A percentile compares a stretch with the other conserved stretches of the same genome.
These are phyloP conservation scores for Actias luna DNA, from an alignment of 2,888 invertebrate species.

Conservation along the genomic window DNA sequence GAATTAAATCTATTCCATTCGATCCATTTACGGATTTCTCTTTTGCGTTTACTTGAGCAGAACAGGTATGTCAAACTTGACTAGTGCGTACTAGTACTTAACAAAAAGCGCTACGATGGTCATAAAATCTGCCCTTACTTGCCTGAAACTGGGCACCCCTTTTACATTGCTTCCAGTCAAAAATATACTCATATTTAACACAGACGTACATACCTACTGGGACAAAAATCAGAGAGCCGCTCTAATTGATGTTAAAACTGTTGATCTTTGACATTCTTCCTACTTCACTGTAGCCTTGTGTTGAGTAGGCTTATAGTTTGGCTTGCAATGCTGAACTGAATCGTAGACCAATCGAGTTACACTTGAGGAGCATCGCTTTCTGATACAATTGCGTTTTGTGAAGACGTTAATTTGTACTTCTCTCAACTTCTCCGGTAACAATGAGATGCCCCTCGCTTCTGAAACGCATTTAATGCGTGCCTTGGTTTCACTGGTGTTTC, in stretches of 20 bases:
- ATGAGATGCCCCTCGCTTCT: neutral
- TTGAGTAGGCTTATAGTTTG: neutral
- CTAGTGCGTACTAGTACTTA: too few relatives aligned
- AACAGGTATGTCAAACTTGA: too few relatives aligned
- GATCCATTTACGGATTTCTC: too few relatives aligned
- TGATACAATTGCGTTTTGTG: neutral
- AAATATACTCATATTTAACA: neutral
- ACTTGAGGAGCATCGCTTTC: neutral
- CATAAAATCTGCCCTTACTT: too few relatives aligned
- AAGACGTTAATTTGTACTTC: neutral
- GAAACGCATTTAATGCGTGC: neutral
- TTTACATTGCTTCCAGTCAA: neutral
- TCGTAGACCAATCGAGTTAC: neutral
- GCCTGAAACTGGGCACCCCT: too few relatives aligned
- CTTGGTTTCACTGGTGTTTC: neutral
- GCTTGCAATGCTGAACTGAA: too few relatives aligned
- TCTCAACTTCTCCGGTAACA: neutral
- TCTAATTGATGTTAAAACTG: constrained; percentile 39
- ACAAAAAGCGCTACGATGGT: too few relatives aligned
- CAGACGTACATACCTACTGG: too few relatives aligned
- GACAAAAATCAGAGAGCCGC: constrained; percentile 19
- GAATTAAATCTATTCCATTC: too few relatives aligned
- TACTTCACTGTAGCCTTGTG: neutral
- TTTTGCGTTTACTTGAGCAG: too few relatives aligned
- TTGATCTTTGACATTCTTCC: constrained; percentile 24